Evolutionary conservation across 2,797 vertebrate genomes (phyloP), one percentile per base, ranked within the genome.

Genomic region (Crocidura indochinensis): DNA sequence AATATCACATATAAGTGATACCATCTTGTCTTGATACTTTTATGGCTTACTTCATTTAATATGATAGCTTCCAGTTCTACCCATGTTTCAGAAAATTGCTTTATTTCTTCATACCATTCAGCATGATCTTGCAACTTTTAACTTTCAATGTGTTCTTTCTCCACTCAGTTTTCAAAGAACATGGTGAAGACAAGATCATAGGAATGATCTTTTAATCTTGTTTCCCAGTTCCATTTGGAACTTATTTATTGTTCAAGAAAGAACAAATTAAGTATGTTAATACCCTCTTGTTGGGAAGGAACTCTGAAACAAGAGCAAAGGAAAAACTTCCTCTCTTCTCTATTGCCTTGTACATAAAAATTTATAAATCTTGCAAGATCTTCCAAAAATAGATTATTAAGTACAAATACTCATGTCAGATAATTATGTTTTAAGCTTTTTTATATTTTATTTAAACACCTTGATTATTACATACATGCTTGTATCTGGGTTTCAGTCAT

Each of bases 181-280:
- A 29, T 0, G 5, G 29, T 24, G 27, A 46, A 62, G 44, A 11
- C 0, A 56, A 24, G 22, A 17, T 38, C 19, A 12, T 47, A 27
- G 47, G 44, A 1, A 20, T 10, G 24, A 1, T 20, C 64, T 71
- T 91, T 53, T 0, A 12, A 11, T 82, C 27, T 31, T 69, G 1
- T 81, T 87, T 67, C 38, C 47, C 0, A n/a, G 0, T 14, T 84
- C 31, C 8, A 44, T 65, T 89, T 29, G 38, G 26, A 56, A 81
- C 22, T 56, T 27, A 12, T 69, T 46, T 76, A 29, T 68, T 83
- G 87, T 22, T 83, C 47, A 65, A 31, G 73, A 86, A 73, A 62
- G 1, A 17, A 26, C 9, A 53, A 20, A n/a, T 15, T 49, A 4
- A 49, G 1, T n/a, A 10, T 11, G 38, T 31, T 29, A 20, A 0